Evolutionary conservation across 2,113 vertebrate species (phyloP).

Genomic region (Colinus virginianus): DNA sequence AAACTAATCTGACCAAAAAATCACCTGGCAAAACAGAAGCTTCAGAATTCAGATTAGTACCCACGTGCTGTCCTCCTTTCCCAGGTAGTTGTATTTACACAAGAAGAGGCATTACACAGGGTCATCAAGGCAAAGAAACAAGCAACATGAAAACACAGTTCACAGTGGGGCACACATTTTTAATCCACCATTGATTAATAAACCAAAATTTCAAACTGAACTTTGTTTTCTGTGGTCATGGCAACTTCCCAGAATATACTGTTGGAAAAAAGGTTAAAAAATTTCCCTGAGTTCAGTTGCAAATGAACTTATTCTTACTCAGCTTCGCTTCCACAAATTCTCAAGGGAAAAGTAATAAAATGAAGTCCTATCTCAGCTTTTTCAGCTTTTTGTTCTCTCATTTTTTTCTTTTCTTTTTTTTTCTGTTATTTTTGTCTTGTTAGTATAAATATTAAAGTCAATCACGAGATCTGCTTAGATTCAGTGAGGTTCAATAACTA

Average conservation of each 20-base stretch:
- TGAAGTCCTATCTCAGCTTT: neutral
- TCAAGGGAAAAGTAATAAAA: neutral
- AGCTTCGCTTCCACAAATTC: neutral
- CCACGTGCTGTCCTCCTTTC: neutral
- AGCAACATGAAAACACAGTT: neutral
- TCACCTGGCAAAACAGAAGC: neutral
- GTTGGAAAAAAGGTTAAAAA: neutral
- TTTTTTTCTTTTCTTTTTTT: neutral
- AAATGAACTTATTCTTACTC: neutral
- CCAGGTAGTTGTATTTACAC: neutral
- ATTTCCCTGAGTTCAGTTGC: neutral
- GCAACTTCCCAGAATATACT: neutral
- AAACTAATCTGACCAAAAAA: neutral
- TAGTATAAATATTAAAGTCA: neutral
- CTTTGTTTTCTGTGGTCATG: neutral
- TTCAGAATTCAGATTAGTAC: neutral
- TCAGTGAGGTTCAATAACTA: neutral
- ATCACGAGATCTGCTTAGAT: neutral
- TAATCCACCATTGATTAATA: neutral
- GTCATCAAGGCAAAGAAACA: neutral
- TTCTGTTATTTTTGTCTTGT: neutral
- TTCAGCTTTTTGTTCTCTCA: neutral
- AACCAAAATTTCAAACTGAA: neutral
- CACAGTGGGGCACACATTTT: neutral
- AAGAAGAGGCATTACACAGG: neutral